phyloP scores from a whole-genome alignment of 2,888 invertebrate genomes.

The Pandemis cinnamomeana region DNA sequence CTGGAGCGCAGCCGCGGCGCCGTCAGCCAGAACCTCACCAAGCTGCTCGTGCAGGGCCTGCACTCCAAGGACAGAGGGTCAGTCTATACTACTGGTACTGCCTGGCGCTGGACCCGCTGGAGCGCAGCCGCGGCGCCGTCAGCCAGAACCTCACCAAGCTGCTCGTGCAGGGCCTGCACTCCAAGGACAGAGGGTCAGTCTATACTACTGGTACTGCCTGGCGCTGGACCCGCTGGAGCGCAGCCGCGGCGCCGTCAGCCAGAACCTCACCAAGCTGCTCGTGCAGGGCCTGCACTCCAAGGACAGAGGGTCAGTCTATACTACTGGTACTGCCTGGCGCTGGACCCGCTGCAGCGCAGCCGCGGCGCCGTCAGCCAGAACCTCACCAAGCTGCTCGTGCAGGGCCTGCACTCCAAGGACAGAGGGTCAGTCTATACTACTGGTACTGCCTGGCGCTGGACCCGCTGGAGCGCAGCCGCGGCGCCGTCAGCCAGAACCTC shows the following conservation, averaged over 20 bases:
- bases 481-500: constrained; percentile 87
- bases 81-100: constrained; percentile 42
- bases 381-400: constrained; percentile 91
- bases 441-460: constrained; percentile 67
- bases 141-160: constrained; percentile 91
- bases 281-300: constrained; percentile 94
- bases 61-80: constrained; percentile 92
- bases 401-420: constrained; percentile 94
- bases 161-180: constrained; percentile 93
- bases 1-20: constrained; percentile 67
- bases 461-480: constrained; percentile 69
- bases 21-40: constrained; percentile 89
- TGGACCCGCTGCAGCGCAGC: constrained; percentile 82
- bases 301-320: constrained; percentile 84
- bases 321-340: no score
- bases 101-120: constrained; percentile 78
- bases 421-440: constrained; percentile 71
- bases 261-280: constrained; percentile 92
- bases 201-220: no score
- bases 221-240: constrained; percentile 81
- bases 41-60: constrained; percentile 92
- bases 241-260: constrained; percentile 73
- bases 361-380: constrained; percentile 85
- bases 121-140: constrained; percentile 67
- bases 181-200: constrained; percentile 88